phyloP scores from a whole-genome alignment of 2,888 invertebrate genomes.

The Lepidochrysops patricia region DNA sequence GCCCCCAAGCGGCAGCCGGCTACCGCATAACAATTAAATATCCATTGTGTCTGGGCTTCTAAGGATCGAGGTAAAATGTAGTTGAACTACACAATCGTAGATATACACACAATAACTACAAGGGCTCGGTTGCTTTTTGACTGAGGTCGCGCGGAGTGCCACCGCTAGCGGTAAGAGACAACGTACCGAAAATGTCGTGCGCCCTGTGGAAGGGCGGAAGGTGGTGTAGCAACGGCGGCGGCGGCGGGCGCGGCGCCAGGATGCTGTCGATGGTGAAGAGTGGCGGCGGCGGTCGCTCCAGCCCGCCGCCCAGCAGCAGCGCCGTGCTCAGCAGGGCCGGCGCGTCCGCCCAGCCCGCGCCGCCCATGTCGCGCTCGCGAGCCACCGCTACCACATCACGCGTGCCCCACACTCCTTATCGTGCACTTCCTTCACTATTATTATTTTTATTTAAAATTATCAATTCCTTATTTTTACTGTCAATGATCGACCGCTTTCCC shows the following conservation, averaged over 20 bases:
- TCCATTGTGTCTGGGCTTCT: no score
- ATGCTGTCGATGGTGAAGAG: slow-evolving; percentile 92
- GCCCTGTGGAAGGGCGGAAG: slow-evolving; percentile 79
- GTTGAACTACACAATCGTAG: background rate
- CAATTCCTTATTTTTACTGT: background rate
- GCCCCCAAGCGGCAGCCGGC: no score
- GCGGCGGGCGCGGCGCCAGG: slow-evolving; percentile 81
- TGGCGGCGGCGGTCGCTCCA: slow-evolving; percentile 68
- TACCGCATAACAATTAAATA: no score
- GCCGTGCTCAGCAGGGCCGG: slow-evolving; percentile 68
- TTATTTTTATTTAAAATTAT: background rate
- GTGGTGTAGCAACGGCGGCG: slow-evolving; percentile 71
- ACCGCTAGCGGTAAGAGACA: slow-evolving; percentile 20
- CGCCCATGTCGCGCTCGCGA: slow-evolving; percentile 35
- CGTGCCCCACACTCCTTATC: slow-evolving; percentile 18
- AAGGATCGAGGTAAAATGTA: no score
- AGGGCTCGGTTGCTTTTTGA: no score
- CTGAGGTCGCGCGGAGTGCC: no score
- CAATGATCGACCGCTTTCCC: no score
- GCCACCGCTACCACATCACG: slow-evolving; percentile 26
- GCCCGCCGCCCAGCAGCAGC: slow-evolving; percentile 65
- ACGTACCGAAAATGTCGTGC: slow-evolving; percentile 87
- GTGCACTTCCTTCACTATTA: background rate
- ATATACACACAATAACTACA: background rate
- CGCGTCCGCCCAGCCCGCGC: slow-evolving; percentile 56